These are phyloP conservation scores for Porites lobata DNA, from an alignment of 92 coral and sea anemone genomes.

Conservation along the genomic window DNA sequence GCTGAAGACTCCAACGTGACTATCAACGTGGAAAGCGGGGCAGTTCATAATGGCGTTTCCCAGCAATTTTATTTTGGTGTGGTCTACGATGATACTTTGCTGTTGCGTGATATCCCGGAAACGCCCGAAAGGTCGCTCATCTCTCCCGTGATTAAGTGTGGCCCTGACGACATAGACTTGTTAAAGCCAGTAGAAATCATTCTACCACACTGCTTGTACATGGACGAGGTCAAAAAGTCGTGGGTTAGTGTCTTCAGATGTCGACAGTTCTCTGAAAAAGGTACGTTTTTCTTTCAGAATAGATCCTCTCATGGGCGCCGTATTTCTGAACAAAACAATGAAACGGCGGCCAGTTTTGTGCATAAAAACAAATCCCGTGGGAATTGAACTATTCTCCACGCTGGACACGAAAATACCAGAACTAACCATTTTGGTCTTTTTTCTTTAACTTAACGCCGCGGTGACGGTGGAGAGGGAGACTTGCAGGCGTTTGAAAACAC, in stretches of 20 bases:
- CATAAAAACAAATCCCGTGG: too few relatives aligned
- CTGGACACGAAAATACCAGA: too few relatives aligned
- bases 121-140: conserved; percentile 24
- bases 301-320: too few relatives aligned
- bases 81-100: conserved; percentile 14
- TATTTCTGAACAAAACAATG: too few relatives aligned
- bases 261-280: conserved; percentile 6
- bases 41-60: conserved; percentile 15
- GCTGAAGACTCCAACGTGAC: conserved; percentile 17
- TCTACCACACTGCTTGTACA: conserved; percentile 47
- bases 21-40: conserved; percentile 15
- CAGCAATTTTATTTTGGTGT: conserved; percentile 32
- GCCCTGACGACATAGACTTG: conserved; percentile 28
- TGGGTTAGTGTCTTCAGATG: conserved; percentile 30
- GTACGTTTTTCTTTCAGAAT: not conserved
- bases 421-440: too few relatives aligned
- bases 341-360: too few relatives aligned
- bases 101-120: conserved; percentile 48
- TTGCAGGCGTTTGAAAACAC: too few relatives aligned
- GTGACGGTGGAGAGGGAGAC: too few relatives aligned
- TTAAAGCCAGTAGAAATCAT: conserved; percentile 36
- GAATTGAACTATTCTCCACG: too few relatives aligned
- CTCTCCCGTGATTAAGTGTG: conserved; percentile 45
- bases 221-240: conserved; percentile 32
- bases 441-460: too few relatives aligned